phyloP scores from a whole-genome alignment of 2,888 invertebrate genomes.

The Pseudanteris insignis region DNA sequence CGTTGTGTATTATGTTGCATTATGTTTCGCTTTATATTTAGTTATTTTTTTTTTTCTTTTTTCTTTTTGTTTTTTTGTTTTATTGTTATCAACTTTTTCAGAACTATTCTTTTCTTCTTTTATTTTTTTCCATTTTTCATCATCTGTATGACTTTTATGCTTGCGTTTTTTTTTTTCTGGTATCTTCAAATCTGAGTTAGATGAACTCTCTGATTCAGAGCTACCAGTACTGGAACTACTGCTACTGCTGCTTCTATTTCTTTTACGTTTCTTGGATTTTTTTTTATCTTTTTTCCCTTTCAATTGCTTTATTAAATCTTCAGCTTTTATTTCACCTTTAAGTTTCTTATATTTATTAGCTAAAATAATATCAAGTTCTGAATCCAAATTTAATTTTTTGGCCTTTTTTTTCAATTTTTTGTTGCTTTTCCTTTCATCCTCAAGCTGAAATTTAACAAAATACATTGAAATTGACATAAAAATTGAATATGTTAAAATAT shows the following conservation, averaged over 20 bases:
- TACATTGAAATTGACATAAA: not conserved
- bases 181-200: slow-evolving; percentile 10
- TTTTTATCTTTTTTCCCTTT: slow-evolving; percentile 53
- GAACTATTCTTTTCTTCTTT: not conserved
- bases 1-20: too few relatives aligned
- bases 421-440: slow-evolving; percentile 65
- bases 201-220: slow-evolving; percentile 35
- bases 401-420: slow-evolving; percentile 60
- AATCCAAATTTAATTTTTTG: slow-evolving; percentile 53
- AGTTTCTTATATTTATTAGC: slow-evolving; percentile 77
- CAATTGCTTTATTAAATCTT: slow-evolving; percentile 60
- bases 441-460: slow-evolving; percentile 59
- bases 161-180: slow-evolving; percentile 14
- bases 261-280: slow-evolving; percentile 19
- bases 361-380: slow-evolving; percentile 74
- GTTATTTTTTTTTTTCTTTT: not conserved
- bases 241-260: slow-evolving; percentile 34
- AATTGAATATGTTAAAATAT: slow-evolving; percentile 4
- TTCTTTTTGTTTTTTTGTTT: too few relatives aligned
- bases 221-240: slow-evolving; percentile 35
- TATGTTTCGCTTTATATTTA: too few relatives aligned
- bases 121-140: slow-evolving; percentile 4
- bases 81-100: not conserved
- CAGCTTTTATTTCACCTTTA: slow-evolving; percentile 69
- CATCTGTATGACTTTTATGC: slow-evolving; percentile 1